Base-by-base conservation (phyloP, 2,797 vertebrate species). In the Phalloptychus januarius region DNA sequence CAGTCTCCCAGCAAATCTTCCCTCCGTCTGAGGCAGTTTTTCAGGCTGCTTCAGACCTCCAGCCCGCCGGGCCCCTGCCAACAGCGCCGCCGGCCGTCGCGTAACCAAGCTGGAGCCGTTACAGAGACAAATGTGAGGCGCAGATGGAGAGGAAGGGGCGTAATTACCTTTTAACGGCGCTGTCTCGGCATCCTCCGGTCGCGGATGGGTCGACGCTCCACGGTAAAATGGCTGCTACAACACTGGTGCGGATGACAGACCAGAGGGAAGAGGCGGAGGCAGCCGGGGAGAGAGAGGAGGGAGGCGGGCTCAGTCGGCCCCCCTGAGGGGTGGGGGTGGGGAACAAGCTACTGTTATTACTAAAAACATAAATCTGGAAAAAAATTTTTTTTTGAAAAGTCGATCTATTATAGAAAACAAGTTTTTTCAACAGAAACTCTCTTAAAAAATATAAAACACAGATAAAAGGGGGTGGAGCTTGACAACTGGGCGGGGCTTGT, bases 171-270 rank as follows among this genome's bases (percentile, higher is more conserved):
- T 86, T 16, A 89, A 38, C 82, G 80, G 79, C 7, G 87, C 74
- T 77, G 85, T 67, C 79, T 90, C 79, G 80, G 85, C 90, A 90
- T 93, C 88, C 86, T 90, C 86, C 81, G 67, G 80, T 84, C 58
- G 77, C 73, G 73, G 83, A 85, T 87, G 85, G 23, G 78, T 84
- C 84, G 91, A 87, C 77, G 86, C 82, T 93, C 83, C 89, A 84
- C 88, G 77, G 88, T 92, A 94, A 94, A 94, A 94, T 94, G 93
- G 93, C 93, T 90, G 93, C 91, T 91, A 89, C 88, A 89, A 91
- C 88, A 88, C 89, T 82, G 72, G 87, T 85, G 88, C 84, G 87
- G 87, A 86, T 89, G 90, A 87, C 79, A 85, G 89, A 91, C 74
- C 73, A 77, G 77, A 44, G 77, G 72, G 33, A 80, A 79, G 88